Base-by-base conservation (phyloP, 2,113 vertebrate genomes). In the Synodontis membranacea region DNA sequence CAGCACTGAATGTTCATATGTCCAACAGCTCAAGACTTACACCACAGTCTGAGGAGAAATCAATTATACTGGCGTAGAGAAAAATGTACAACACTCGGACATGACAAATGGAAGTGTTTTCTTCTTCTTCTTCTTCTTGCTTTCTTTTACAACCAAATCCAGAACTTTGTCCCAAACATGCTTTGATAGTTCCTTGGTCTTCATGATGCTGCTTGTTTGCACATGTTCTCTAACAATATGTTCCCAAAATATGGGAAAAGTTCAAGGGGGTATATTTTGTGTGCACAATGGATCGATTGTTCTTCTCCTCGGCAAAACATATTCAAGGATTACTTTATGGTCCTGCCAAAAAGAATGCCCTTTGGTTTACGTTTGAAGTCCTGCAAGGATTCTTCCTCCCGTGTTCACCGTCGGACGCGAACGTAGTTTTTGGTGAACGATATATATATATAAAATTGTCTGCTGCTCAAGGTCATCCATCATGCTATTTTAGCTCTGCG, bases 381-480 rank as follows among this genome's bases (percentile, higher is more conserved):
- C 82, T 31, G 17, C 37, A 54, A 48, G 62, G 70, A 52, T 62
- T 82, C 75, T 75, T 64, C 42, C 46, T 85, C 70, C 48, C 72
- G 25, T 52, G 52, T 28, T 75, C 48, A 10, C 75, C 72, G 79
- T 9, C 0, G 68, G 46, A 82, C 34, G n/a, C 25, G 19, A 87
- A 87, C 5, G 4, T 87, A 74, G 80, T 86, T 82, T 88, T 90
- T 89, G 82, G 52, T 42, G 50, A 75, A 90, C 42, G 50, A 84
- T 83, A 48, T 39, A 64, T 83, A 48, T 39, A 64, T 72, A 80
- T 58, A 64, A 78, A 82, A 79, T 84, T 54, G 62, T 58, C 76
- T 76, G 42, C 54, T 28, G n/a, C 75, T 84, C 58, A 37, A 72
- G 64, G 72, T 83, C 88, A 88, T 90, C 85, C 83, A 87, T 91